phyloP scores from a whole-genome alignment of 2,797 vertebrate genomes.

The Argya squamiceps region DNA sequence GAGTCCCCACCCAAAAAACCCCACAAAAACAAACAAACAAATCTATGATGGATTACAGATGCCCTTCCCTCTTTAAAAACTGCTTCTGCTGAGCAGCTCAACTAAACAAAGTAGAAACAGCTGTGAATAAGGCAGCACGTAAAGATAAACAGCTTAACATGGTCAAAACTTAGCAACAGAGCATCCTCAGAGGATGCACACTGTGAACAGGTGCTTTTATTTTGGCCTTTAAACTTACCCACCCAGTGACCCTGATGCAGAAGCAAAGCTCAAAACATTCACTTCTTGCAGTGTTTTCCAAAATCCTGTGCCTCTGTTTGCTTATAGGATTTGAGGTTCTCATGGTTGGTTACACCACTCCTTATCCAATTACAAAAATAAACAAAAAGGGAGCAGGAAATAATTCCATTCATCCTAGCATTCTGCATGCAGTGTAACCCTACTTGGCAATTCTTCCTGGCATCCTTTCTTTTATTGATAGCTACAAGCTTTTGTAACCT shows the following conservation, averaged over 20 bases:
- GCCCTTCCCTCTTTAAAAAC: neutral
- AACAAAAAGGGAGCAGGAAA: slow-evolving; percentile 15
- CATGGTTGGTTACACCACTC: neutral
- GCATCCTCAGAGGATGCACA: neutral
- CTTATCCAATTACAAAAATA: slow-evolving; percentile 8
- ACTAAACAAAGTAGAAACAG: neutral
- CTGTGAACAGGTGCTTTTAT: neutral
- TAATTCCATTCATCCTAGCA: neutral
- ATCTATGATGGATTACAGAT: neutral
- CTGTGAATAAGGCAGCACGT: neutral
- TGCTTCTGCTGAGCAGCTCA: neutral
- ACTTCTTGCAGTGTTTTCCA: neutral
- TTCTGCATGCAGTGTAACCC: neutral
- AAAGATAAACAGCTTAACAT: neutral
- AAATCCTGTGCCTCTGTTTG: neutral
- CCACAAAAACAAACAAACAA: neutral
- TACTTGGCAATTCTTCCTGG: neutral
- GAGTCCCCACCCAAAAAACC: accelerated
- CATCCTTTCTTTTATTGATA: neutral
- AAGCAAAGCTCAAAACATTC: neutral
- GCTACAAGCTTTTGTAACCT: neutral
- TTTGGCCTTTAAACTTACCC: neutral
- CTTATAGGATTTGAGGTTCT: neutral
- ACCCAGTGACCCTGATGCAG: neutral
- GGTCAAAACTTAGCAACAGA: neutral